Percentiles rank a stretch among this genome's conserved stretches.
Evolutionary conservation across 2,888 invertebrate genomes (phyloP).

Genomic region (Bhutanitis thaidina): DNA sequence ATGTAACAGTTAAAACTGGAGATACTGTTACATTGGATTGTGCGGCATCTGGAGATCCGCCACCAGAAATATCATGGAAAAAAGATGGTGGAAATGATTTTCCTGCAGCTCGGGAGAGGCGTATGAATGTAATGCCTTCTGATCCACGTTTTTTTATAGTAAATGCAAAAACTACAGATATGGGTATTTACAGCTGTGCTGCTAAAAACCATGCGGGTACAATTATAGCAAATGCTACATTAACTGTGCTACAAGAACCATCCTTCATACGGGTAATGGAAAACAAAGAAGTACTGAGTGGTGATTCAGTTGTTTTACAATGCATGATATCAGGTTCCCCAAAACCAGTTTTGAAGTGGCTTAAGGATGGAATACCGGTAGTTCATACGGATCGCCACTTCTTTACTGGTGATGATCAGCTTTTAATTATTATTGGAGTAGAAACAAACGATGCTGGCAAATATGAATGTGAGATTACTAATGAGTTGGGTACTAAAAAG

Average conservation of each 20-base stretch:
- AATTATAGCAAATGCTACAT: constrained; percentile 91
- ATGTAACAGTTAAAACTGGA: constrained; percentile 91
- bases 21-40: constrained; percentile 93
- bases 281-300: constrained; percentile 89
- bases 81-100: constrained; percentile 97
- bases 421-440: constrained; percentile 92
- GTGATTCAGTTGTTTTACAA: constrained; percentile 91
- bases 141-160: constrained; percentile 96
- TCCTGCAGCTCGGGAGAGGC: constrained; percentile 94
- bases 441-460: constrained; percentile 88
- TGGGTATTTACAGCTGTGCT: constrained; percentile 95
- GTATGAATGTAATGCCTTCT: constrained; percentile 94
- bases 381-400: constrained; percentile 89
- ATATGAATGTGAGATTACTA: constrained; percentile 95
- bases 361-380: constrained; percentile 88
- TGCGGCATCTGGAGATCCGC: constrained; percentile 93
- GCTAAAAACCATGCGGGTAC: constrained; percentile 94
- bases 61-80: constrained; percentile 93
- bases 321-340: constrained; percentile 93
- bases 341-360: constrained; percentile 90
- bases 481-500: constrained; percentile 88
- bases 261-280: constrained; percentile 92
- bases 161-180: constrained; percentile 92
- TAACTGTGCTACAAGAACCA: constrained; percentile 92
- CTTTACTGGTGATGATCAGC: constrained; percentile 91